These are phyloP conservation scores for Leptatherina wallacei DNA, from an alignment of 2,797 vertebrate genomes.

Conservation along the genomic window DNA sequence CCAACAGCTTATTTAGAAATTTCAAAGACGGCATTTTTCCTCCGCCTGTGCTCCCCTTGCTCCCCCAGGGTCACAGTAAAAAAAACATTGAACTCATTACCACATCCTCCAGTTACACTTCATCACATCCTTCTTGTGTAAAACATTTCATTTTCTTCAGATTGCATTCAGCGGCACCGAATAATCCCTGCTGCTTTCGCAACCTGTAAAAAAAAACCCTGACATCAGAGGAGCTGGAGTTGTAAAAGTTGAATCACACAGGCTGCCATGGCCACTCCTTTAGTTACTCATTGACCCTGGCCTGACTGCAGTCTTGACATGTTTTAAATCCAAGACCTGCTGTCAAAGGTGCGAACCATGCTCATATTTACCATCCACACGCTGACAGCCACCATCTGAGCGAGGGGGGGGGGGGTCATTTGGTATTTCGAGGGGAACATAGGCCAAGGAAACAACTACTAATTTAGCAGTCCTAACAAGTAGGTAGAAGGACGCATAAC, in stretches of 20 bases:
- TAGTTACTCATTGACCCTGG: conserved; percentile 72
- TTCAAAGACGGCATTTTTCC: neutral
- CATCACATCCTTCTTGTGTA: neutral
- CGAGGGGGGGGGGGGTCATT: conserved; percentile 12
- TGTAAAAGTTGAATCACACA: conserved; percentile 68
- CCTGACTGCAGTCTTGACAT: conserved; percentile 32
- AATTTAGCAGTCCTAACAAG: conserved; percentile 46
- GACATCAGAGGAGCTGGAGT: conserved; percentile 35
- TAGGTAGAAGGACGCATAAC: conserved; percentile 52
- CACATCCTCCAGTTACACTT: neutral
- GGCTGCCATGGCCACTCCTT: conserved; percentile 64
- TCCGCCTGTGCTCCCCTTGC: neutral
- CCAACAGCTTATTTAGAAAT: neutral
- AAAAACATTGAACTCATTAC: neutral
- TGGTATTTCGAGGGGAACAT: conserved; percentile 25
- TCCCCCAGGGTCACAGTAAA: neutral
- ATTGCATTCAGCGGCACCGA: conserved; percentile 2
- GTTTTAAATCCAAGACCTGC: conserved; percentile 32
- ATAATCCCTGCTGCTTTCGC: conserved; percentile 36
- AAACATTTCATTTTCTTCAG: neutral
- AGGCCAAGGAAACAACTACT: conserved; percentile 44
- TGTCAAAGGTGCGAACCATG: conserved; percentile 32
- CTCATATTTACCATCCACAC: conserved; percentile 15
- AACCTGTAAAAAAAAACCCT: conserved; percentile 25
- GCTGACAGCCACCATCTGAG: conserved; percentile 14